Conservation (phyloP, 1,140 invertebrate species). For the Bombus fervidus region DNA sequence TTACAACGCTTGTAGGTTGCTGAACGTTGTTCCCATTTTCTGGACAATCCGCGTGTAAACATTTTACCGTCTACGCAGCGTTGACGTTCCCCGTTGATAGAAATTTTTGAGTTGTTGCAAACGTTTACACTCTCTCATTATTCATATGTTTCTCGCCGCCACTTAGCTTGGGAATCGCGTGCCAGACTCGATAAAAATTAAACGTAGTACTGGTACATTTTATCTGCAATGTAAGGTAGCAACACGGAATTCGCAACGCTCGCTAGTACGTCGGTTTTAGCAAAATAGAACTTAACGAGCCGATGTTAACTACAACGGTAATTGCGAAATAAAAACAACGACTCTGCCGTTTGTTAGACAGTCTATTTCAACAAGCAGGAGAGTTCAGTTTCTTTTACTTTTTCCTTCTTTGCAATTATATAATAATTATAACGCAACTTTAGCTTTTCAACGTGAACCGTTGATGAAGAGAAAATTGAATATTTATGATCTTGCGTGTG, state of each 20-base stretch:
- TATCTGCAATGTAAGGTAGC: constrained; percentile 6
- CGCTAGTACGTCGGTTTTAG: not conserved
- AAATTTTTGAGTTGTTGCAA: constrained; percentile 13
- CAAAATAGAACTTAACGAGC: not conserved
- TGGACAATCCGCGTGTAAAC: not conserved
- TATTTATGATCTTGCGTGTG: not conserved
- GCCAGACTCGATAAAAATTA: constrained; percentile 25
- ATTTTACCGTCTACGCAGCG: not conserved
- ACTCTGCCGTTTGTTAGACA: not conserved
- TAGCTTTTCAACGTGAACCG: not conserved
- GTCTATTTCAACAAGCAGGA: not conserved
- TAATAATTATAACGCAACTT: not conserved
- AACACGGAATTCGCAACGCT: constrained; percentile 3
- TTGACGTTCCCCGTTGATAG: not conserved
- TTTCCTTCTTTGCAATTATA: not conserved
- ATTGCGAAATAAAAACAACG: constrained; percentile 13
- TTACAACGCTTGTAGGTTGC: not conserved
- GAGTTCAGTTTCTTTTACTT: not conserved
- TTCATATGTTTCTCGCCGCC: constrained; percentile 21
- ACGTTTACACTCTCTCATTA: constrained; percentile 10
- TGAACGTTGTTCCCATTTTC: not conserved
- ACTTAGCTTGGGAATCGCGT: constrained; percentile 18
- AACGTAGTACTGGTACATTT: not conserved
- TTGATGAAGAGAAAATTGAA: not conserved
- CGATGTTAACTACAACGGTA: not conserved